phyloP scores from a whole-genome alignment of 1,140 invertebrate species.

The Micrasema minimum region DNA sequence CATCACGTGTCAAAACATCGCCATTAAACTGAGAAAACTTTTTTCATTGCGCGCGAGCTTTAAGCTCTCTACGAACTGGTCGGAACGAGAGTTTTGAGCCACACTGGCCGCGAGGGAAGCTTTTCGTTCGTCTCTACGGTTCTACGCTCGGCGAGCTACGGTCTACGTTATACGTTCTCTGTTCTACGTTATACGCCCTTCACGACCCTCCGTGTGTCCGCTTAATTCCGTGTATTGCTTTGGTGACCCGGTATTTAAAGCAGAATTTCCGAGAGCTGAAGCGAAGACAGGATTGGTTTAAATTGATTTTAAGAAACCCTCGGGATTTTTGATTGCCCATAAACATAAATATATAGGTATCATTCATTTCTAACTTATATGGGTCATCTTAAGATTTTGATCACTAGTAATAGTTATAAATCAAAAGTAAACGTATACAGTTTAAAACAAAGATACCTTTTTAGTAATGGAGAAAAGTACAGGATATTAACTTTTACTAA shows the following conservation, averaged over 20 bases:
- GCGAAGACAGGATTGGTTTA: not conserved
- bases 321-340: too few relatives aligned
- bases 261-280: not conserved
- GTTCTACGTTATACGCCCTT: not conserved
- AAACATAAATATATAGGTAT: too few relatives aligned
- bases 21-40: conserved; percentile 36
- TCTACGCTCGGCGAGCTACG: not conserved
- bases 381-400: too few relatives aligned
- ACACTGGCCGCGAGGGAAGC: conserved; percentile 17
- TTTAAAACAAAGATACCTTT: too few relatives aligned
- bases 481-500: too few relatives aligned
- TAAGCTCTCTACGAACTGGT: conserved; percentile 20
- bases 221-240: conserved; percentile 11
- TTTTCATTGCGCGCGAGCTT: conserved; percentile 1
- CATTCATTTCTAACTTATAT: too few relatives aligned
- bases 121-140: not conserved
- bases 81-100: conserved; percentile 13
- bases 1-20: conserved; percentile 41
- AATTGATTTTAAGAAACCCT: conserved; percentile 1
- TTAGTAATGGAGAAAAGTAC: too few relatives aligned
- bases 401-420: too few relatives aligned
- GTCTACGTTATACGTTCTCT: not conserved
- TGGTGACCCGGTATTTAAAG: conserved; percentile 11
- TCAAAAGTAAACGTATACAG: too few relatives aligned
- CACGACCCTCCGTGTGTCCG: conserved; percentile 1